phyloP scores from a whole-genome alignment of 2,888 invertebrate genomes.

The Acrocyrtus sp. region DNA sequence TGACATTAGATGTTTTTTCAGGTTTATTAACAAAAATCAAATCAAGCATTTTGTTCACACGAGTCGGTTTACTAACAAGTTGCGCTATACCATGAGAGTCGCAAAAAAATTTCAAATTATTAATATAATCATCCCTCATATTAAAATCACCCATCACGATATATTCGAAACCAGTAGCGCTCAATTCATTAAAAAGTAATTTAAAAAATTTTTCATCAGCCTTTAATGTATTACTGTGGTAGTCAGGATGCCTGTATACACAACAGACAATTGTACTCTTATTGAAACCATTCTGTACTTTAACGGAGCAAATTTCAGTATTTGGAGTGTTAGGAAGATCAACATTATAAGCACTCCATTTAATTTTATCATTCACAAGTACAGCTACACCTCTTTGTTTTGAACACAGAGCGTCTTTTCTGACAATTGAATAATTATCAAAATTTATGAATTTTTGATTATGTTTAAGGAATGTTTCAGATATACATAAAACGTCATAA shows the following conservation, averaged over 20 bases:
- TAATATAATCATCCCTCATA: not conserved
- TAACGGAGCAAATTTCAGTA: not conserved
- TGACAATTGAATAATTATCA: not conserved
- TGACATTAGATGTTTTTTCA: too few relatives aligned
- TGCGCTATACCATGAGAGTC: not conserved
- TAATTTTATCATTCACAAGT: not conserved
- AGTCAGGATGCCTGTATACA: constrained; percentile 3
- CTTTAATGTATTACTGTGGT: not conserved
- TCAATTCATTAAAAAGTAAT: not conserved
- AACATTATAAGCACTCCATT: not conserved
- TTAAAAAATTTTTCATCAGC: not conserved
- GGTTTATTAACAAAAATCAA: constrained; percentile 3
- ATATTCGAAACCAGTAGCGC: not conserved
- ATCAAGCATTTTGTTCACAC: not conserved
- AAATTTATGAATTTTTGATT: too few relatives aligned
- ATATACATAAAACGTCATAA: constrained; percentile 4
- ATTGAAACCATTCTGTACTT: not conserved
- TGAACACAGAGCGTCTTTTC: not conserved
- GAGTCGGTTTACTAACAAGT: not conserved
- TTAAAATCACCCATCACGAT: constrained; percentile 8
- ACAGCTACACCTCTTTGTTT: not conserved
- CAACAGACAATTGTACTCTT: not conserved
- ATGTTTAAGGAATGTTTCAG: too few relatives aligned
- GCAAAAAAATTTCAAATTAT: not conserved
- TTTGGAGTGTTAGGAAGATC: not conserved